Percentiles rank a stretch among this genome's conserved stretches.
phyloP scores from a whole-genome alignment of 2,888 invertebrate species.

The Dermolepida albohirtum region DNA sequence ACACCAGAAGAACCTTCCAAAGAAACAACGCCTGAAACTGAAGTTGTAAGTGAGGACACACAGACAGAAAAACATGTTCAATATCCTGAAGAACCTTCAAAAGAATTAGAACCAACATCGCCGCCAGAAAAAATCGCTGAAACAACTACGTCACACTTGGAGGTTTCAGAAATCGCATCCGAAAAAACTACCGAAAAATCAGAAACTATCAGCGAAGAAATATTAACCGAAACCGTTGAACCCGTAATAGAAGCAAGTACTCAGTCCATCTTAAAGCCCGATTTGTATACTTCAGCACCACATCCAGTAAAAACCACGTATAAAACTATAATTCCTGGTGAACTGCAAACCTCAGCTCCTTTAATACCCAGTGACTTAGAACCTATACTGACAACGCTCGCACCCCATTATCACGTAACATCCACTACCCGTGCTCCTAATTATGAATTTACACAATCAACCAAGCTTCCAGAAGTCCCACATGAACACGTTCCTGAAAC shows the following conservation, averaged over 20 bases:
- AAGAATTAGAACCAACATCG: constrained; percentile 7
- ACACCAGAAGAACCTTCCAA: not conserved
- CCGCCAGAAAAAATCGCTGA: constrained; percentile 30
- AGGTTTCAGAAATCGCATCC: constrained; percentile 42
- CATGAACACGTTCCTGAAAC: constrained; percentile 60
- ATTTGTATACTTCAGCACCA: constrained; percentile 43
- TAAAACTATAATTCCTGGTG: constrained; percentile 51
- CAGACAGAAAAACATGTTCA: not conserved
- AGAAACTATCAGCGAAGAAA: constrained; percentile 41
- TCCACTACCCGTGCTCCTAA: constrained; percentile 43
- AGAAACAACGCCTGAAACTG: not conserved
- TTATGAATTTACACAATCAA: constrained; percentile 38
- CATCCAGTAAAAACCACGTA: constrained; percentile 39
- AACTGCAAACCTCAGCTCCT: constrained; percentile 58
- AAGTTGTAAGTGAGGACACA: not conserved
- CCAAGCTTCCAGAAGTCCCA: constrained; percentile 46
- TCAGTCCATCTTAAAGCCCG: not conserved
- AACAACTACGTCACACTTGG: constrained; percentile 5
- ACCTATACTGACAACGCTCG: constrained; percentile 44
- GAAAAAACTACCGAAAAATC: constrained; percentile 41
- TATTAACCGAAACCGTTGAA: not conserved
- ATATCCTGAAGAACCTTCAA: constrained; percentile 8
- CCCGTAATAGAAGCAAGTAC: constrained; percentile 11
- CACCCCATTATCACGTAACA: constrained; percentile 40
- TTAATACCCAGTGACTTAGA: constrained; percentile 43